Percentiles rank a stretch among this genome's conserved stretches.
Conservation (phyloP, 2,797 vertebrate genomes). For the Apogon talboti region DNA sequence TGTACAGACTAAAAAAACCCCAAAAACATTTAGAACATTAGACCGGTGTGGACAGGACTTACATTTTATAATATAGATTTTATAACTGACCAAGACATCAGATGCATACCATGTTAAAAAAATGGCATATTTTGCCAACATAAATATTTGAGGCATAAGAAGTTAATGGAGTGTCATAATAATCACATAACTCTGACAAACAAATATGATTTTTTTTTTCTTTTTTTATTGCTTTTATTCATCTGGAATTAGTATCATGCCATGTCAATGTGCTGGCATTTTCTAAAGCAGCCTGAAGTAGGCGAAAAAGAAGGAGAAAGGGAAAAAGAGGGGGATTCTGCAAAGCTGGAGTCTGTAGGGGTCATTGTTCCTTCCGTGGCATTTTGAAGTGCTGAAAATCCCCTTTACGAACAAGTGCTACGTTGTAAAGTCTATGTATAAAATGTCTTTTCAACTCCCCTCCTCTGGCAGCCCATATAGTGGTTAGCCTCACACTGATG, state of each 20-base stretch:
- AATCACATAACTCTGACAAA: no score
- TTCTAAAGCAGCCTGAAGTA: slow-evolving; percentile 1
- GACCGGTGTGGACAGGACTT: no score
- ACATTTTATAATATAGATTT: no score
- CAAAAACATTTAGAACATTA: no score
- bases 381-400: slow-evolving; percentile 55
- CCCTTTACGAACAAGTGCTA: slow-evolving; percentile 38
- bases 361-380: slow-evolving; percentile 41
- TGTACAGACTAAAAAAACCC: no score
- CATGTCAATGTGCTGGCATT: slow-evolving; percentile 1
- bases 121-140: no score
- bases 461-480: slow-evolving; percentile 50
- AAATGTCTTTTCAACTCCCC: slow-evolving; percentile 58
- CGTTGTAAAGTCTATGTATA: slow-evolving; percentile 52
- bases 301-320: slow-evolving; percentile 10
- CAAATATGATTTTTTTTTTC: no score
- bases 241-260: slow-evolving; percentile 2
- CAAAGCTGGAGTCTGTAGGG: slow-evolving; percentile 23
- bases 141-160: no score
- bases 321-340: background rate
- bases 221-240: background rate
- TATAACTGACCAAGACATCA: no score
- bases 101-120: no score
- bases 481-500: slow-evolving; percentile 68
- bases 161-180: no score